A percentile compares a stretch with the other conserved stretches of the same genome.
These are phyloP conservation scores for Callopanchax toddi DNA, from an alignment of 2,113 vertebrate species.

Conservation along the genomic window DNA sequence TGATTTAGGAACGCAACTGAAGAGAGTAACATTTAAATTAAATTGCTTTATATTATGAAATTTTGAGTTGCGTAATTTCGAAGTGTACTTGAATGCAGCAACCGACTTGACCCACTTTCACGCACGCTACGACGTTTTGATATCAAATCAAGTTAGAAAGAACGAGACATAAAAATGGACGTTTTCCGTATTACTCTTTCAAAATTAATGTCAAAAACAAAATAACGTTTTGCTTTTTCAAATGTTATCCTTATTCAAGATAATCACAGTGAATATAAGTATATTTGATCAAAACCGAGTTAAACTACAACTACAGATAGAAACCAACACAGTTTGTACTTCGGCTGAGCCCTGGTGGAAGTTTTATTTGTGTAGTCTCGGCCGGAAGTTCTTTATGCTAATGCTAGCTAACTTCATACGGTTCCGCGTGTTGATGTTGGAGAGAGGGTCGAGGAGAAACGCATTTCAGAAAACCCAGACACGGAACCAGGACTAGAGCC, in stretches of 20 bases:
- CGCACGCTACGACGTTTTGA: conserved; percentile 17
- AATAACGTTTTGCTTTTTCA: neutral
- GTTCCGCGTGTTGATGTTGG: conserved; percentile 64
- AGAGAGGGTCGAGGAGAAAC: conserved; percentile 47
- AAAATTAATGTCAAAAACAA: conserved; percentile 5
- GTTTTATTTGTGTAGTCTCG: conserved; percentile 12
- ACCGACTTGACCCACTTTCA: conserved; percentile 60
- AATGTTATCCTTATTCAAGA: neutral
- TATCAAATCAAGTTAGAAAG: neutral
- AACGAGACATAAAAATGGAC: rapidly evolving
- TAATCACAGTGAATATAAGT: neutral
- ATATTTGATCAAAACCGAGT: no score
- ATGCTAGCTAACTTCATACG: conserved; percentile 18
- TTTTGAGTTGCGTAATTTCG: neutral
- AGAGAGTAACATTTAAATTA: no score
- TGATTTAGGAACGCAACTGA: neutral
- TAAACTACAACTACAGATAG: neutral
- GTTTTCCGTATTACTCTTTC: neutral
- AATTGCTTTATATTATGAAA: neutral
- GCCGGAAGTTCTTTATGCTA: conserved; percentile 1
- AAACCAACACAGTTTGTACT: neutral
- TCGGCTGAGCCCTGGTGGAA: rapidly evolving
- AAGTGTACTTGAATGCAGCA: neutral
- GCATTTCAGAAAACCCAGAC: conserved; percentile 15
- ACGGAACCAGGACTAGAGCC: conserved; percentile 20